Base-by-base conservation (phyloP, 2,888 invertebrate genomes). In the Lasioglossum lativentre region DNA sequence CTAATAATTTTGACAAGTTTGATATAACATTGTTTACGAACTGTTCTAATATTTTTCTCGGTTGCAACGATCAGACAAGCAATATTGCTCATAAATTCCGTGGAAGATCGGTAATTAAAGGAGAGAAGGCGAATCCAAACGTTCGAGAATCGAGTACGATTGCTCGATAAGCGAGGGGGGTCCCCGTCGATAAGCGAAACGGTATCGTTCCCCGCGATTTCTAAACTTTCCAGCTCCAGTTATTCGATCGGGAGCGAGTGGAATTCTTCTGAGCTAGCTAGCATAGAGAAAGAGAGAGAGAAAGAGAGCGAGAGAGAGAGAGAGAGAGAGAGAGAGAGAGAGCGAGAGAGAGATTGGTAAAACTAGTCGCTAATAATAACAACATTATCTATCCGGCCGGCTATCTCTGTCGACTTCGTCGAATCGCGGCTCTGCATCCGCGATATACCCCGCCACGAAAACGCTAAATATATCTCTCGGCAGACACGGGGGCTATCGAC, bases 391-490 rank as follows among this genome's bases (percentile, higher is more conserved):
- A 71, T 77, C 68, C 12, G 23, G 30, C 30, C 66, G 75, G 63
- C 76, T 81, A 80, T 86, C 85, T 73, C 52, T 72, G 52, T 76
- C 71, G 34, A 78, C 52, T 52, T 52, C 52, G 71, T 30, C 73
- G 34, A 79, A 59, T 63, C 74, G 78, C 40, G 84, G 85, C 90
- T 90, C 90, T 90, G 88, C 89, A 89, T 91, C 88, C 66, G 52
- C 82, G 85, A 52, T 52, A 82, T 85, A 84, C 86, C 88, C 85
- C 86, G 91, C 91, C 87, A 89, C 89, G 84, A 52, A 52, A 16
- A 82, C 78, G 88, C 91, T 93, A 93, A 93, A 93, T 93, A 93
- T 93, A 93, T 52, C 52, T 90, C 90, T 73, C 73, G 86, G 84
- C 89, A 80, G 80, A 83, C 74, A 90, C 85, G 73, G 52, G 71